Conservation (phyloP, 1,140 invertebrate genomes). For the Leptinotarsa defecta region DNA sequence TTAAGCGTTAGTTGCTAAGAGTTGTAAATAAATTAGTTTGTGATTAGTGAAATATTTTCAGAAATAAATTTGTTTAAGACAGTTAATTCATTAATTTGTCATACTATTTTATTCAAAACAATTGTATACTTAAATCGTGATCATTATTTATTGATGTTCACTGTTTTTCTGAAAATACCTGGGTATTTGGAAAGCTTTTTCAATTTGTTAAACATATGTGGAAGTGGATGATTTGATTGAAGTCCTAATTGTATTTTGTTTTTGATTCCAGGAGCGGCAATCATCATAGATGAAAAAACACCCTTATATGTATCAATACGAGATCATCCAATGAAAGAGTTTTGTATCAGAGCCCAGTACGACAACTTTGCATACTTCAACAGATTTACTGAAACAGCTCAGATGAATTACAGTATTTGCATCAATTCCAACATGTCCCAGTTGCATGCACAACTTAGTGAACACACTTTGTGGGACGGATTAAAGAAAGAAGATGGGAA, state of each 20-base stretch:
- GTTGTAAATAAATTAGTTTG: too few relatives aligned
- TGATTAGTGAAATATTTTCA: too few relatives aligned
- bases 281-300: slow-evolving; percentile 75
- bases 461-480: slow-evolving; percentile 81
- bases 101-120: too few relatives aligned
- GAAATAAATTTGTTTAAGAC: too few relatives aligned
- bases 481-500: slow-evolving; percentile 74
- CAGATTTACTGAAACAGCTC: slow-evolving; percentile 64
- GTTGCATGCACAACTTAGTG: slow-evolving; percentile 72
- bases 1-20: too few relatives aligned
- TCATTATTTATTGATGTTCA: too few relatives aligned
- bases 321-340: slow-evolving; percentile 62
- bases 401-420: slow-evolving; percentile 85
- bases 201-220: too few relatives aligned
- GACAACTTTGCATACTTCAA: slow-evolving; percentile 80
- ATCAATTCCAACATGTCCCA: slow-evolving; percentile 72
- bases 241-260: not conserved
- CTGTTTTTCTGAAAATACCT: too few relatives aligned
- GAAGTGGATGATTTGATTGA: too few relatives aligned
- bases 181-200: too few relatives aligned
- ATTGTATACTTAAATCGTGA: too few relatives aligned
- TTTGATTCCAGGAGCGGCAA: slow-evolving; percentile 67
- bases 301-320: slow-evolving; percentile 79
- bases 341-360: slow-evolving; percentile 76
- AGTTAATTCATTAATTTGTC: too few relatives aligned